Evolutionary conservation across 1,140 invertebrate species (phyloP).

Genomic region (Drosophila sp.): DNA sequence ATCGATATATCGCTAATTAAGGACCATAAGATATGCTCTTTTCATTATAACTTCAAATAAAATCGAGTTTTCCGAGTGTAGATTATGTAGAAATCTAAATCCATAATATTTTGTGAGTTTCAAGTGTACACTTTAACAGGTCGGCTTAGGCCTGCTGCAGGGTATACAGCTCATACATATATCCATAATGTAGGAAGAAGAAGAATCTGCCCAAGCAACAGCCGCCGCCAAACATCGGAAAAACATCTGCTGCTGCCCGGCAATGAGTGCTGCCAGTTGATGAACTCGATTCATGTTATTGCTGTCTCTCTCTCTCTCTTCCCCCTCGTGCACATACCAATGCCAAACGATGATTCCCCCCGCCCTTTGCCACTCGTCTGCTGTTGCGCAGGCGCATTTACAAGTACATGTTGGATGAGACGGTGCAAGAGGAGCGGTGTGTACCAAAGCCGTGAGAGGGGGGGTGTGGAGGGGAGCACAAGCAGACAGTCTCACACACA

Average conservation of each 20-base stretch:
- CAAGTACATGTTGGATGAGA: conserved; percentile 40
- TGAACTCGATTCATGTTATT: conserved; percentile 72
- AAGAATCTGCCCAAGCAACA: conserved; percentile 50
- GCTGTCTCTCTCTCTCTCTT: conserved; percentile 27
- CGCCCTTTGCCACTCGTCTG: conserved; percentile 38
- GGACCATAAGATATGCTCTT: too few relatives aligned
- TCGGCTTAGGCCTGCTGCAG: conserved; percentile 14
- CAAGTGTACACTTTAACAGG: background rate
- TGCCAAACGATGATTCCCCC: conserved; percentile 13
- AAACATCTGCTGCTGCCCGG: conserved; percentile 70
- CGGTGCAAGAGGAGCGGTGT: background rate
- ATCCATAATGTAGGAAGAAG: conserved; percentile 17
- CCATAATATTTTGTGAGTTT: too few relatives aligned
- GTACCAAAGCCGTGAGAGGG: background rate
- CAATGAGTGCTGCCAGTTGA: conserved; percentile 55
- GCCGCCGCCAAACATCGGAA: conserved; percentile 77
- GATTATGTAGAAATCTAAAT: too few relatives aligned
- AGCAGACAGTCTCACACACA: background rate
- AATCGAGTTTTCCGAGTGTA: too few relatives aligned
- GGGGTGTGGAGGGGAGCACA: background rate
- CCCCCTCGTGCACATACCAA: background rate
- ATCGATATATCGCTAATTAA: too few relatives aligned
- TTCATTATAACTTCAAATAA: too few relatives aligned
- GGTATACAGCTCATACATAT: background rate
- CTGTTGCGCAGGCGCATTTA: conserved; percentile 78